A percentile compares a stretch with the other conserved stretches of the same genome.
phyloP scores from a whole-genome alignment of 1,140 invertebrate genomes.

The Anastrepha obliqua region DNA sequence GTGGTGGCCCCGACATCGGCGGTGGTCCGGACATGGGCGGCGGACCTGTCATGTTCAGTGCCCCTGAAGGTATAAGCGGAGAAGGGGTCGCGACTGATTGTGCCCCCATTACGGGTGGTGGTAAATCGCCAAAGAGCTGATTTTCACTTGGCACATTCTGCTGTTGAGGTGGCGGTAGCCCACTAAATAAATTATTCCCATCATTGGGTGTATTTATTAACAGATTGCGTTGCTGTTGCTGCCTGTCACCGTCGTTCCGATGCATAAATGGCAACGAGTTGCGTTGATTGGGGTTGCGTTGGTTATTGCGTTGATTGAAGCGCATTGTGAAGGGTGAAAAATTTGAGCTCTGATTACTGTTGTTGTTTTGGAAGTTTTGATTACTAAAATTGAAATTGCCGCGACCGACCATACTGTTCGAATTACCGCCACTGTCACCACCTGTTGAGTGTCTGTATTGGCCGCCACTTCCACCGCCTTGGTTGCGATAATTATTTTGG shows the following conservation, averaged over 20 bases:
- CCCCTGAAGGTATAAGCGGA: constrained; percentile 55
- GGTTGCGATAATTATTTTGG: constrained; percentile 67
- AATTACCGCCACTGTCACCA: constrained; percentile 62
- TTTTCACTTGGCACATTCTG: constrained; percentile 7
- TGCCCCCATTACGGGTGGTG: constrained; percentile 56
- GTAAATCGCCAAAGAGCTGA: constrained; percentile 58
- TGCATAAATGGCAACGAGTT: constrained; percentile 57
- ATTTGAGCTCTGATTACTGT: constrained; percentile 59
- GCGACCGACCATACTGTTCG: constrained; percentile 55
- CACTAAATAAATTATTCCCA: constrained; percentile 53
- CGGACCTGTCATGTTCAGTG: constrained; percentile 62
- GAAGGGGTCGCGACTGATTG: background rate
- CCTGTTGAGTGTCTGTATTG: constrained; percentile 62
- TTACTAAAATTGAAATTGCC: constrained; percentile 61
- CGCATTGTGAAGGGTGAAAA: constrained; percentile 68
- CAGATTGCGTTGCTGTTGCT: constrained; percentile 64
- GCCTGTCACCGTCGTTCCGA: constrained; percentile 56
- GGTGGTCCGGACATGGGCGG: constrained; percentile 61
- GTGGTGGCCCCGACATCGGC: background rate
- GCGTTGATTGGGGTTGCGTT: constrained; percentile 57
- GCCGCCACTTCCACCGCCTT: constrained; percentile 69
- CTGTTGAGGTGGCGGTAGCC: constrained; percentile 50
- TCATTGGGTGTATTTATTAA: constrained; percentile 18
- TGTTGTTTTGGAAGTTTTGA: constrained; percentile 59
- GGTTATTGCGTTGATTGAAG: constrained; percentile 62